Percentiles rank a stretch among this genome's conserved stretches.
phyloP scores from a whole-genome alignment of 2,888 invertebrate genomes.

The Erebia aethiops region DNA sequence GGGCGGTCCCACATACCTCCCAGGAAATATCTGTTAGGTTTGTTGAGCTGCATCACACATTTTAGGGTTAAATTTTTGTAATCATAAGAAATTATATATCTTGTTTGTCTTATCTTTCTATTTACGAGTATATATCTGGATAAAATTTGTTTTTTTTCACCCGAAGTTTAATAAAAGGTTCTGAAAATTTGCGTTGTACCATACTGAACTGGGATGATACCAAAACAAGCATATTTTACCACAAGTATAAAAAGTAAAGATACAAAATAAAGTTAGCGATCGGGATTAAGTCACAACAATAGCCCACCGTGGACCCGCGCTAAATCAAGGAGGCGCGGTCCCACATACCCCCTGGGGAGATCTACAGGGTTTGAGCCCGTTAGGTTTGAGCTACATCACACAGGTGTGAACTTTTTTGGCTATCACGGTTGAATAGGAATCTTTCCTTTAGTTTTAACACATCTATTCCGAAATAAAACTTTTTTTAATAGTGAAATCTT shows the following conservation, averaged over 20 bases:
- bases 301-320: conserved; percentile 20
- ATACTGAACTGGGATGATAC: too few species aligned
- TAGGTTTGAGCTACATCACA: conserved; percentile 20
- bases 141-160: too few species aligned
- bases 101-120: too few species aligned
- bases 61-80: too few species aligned
- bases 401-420: background rate
- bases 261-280: conserved; percentile 20
- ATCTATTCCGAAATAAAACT: background rate
- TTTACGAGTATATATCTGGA: too few species aligned
- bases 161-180: too few species aligned
- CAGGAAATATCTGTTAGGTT: background rate
- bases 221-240: too few species aligned
- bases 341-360: conserved; percentile 21
- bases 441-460: background rate
- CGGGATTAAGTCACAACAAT: conserved; percentile 28
- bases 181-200: too few species aligned
- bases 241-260: background rate
- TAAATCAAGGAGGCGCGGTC: conserved; percentile 35
- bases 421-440: too few species aligned
- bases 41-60: conserved; percentile 19
- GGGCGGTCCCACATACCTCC: too few species aligned
- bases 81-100: too few species aligned
- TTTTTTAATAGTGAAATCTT: too few species aligned
- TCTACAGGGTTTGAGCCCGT: background rate